Percentiles rank a stretch among this genome's conserved stretches.
Conservation (phyloP, 2,113 vertebrate genomes). For the Cololabis saira region DNA sequence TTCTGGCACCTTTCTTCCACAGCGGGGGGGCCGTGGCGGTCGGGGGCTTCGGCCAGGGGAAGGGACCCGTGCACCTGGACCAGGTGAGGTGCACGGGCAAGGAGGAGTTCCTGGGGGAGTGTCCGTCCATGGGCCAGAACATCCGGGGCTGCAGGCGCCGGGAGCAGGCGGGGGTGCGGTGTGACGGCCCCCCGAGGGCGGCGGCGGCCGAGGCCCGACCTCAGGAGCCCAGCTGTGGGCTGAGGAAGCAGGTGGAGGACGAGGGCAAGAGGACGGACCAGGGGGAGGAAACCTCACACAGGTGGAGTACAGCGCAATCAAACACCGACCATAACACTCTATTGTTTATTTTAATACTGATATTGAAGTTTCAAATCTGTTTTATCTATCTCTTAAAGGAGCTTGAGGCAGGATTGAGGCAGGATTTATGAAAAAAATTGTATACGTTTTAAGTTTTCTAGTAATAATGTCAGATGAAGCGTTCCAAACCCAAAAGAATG, state of each 20-base stretch:
- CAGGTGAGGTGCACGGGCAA: constrained; percentile 88
- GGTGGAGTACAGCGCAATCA: constrained; percentile 35
- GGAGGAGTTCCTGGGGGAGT: constrained; percentile 86
- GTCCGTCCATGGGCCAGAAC: constrained; percentile 74
- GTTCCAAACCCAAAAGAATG: too few species aligned
- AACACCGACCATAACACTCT: background rate
- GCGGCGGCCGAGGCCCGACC: constrained; percentile 21
- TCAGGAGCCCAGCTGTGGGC: constrained; percentile 73
- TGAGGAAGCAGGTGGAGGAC: constrained; percentile 74
- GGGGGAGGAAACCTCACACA: constrained; percentile 78
- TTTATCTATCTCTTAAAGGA: too few species aligned
- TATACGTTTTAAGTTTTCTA: too few species aligned
- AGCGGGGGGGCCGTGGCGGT: constrained; percentile 85
- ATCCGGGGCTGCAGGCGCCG: constrained; percentile 84
- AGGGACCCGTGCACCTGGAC: constrained; percentile 86
- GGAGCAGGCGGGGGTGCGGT: constrained; percentile 86
- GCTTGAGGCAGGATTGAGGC: too few species aligned
- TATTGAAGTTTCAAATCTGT: too few species aligned
- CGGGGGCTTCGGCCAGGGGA: constrained; percentile 85
- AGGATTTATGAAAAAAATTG: too few species aligned
- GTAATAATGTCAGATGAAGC: too few species aligned
- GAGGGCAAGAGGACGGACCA: constrained; percentile 82
- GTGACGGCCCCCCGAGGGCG: constrained; percentile 78
- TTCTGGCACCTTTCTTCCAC: constrained; percentile 5
- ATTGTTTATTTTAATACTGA: background rate